Evolutionary conservation across 2,113 vertebrate genomes (phyloP).

Genomic region (Athene noctua): DNA sequence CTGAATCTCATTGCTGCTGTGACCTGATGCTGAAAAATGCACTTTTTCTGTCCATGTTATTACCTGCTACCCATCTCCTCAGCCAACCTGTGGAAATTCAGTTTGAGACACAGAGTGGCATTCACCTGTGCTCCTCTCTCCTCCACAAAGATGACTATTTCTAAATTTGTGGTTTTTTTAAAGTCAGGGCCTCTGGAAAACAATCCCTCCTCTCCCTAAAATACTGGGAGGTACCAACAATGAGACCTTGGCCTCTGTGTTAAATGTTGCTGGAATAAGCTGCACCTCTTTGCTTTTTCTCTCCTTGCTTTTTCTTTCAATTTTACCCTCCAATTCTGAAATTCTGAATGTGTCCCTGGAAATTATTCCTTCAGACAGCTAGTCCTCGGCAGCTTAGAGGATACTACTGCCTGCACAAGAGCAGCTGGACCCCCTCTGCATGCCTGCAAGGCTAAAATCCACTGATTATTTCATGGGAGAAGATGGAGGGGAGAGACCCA

Average conservation of each 20-base stretch:
- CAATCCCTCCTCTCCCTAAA: neutral
- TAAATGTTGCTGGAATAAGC: neutral
- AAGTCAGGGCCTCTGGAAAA: neutral
- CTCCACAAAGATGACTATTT: neutral
- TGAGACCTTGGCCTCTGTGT: neutral
- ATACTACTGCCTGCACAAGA: neutral
- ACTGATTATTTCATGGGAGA: neutral
- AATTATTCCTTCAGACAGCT: slow-evolving; percentile 25
- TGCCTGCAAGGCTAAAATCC: slow-evolving; percentile 10
- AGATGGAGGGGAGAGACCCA: neutral
- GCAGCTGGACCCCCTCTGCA: neutral
- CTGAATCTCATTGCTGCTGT: neutral
- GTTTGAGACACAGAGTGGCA: neutral
- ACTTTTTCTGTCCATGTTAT: neutral
- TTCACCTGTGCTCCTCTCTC: neutral
- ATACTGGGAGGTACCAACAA: neutral
- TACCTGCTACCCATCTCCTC: neutral
- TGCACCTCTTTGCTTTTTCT: neutral
- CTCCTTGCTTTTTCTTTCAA: neutral
- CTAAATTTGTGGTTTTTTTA: neutral
- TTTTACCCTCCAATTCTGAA: neutral
- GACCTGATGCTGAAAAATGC: neutral
- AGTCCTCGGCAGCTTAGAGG: neutral
- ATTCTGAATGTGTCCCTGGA: neutral
- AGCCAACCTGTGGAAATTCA: neutral